Evolutionary conservation across 2,113 vertebrate genomes (phyloP), one percentile per base, ranked within the genome.

Genomic region (Mystacornis crossleyi): DNA sequence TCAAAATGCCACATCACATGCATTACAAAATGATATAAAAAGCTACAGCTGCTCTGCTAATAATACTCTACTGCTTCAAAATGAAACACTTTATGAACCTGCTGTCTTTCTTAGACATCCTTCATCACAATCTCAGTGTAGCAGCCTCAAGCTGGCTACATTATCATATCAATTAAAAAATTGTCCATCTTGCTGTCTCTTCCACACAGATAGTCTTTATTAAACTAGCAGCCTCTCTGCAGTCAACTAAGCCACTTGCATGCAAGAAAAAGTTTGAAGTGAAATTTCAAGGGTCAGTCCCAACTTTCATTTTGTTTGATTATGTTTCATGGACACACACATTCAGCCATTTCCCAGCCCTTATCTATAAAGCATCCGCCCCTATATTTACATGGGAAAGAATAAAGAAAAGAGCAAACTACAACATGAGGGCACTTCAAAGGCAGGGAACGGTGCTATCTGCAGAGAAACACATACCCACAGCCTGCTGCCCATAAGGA

Each of bases 11-110:
- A 72, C 58, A 80, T 92, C 71, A 20, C 40, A 38, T 10, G 19
- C 82, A 55, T 83, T 93, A 74, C 0, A 0, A 94, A 94, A 93
- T 45, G 2, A 55, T 64, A 92, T 55, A 64, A 93, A 93, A 96
- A 90, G 47, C 71, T 89, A 43, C 90, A 96, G 82, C 87, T 97
- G 82, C 85, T 93, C 88, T 67, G 47, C 55, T 94, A 93, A 67
- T 95, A 93, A 83, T 95, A 91, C 60, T 78, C 71, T 81, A 54
- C 25, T 83, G 23, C 58, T 79, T 83, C 67, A 81, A 94, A 96
- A 93, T 86, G 10, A 95, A 96, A 83, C 31, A 81, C 36, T 93
- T 83, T 8, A 64, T 89, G 80, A 90, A 77, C 64, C 48, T 74
- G 42, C 71, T 93, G 1, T 73, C 90, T 86, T 86, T 53, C 55